Evolutionary conservation across 2,888 invertebrate species (phyloP).

Genomic region (Disparrhopalites patrizii): DNA sequence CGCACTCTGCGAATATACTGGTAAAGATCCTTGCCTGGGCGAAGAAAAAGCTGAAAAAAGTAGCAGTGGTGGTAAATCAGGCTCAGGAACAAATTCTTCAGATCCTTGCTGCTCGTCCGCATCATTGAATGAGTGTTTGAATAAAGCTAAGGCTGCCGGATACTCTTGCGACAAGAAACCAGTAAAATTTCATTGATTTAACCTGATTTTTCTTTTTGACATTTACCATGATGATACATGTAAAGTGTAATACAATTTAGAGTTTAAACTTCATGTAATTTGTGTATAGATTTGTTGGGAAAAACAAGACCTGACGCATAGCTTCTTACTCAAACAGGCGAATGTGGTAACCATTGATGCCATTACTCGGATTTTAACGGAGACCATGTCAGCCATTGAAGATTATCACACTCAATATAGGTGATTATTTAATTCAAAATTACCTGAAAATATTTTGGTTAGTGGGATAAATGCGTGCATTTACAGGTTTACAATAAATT

Average conservation of each 20-base stretch:
- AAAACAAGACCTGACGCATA: conserved; percentile 36
- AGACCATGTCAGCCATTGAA: conserved; percentile 38
- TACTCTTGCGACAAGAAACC: background rate
- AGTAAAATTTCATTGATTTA: background rate
- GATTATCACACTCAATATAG: conserved; percentile 41
- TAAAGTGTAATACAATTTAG: background rate
- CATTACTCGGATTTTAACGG: conserved; percentile 40
- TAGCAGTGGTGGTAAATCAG: background rate
- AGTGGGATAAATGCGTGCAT: too few species aligned
- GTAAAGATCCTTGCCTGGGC: background rate
- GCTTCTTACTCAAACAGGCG: conserved; percentile 39
- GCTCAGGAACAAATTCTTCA: too few species aligned
- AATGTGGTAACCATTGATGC: conserved; percentile 37
- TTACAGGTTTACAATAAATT: too few species aligned
- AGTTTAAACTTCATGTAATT: background rate
- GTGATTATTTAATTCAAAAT: conserved; percentile 27
- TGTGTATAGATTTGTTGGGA: conserved; percentile 22
- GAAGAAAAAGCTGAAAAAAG: background rate
- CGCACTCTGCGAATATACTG: conserved; percentile 1
- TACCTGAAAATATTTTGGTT: too few species aligned
- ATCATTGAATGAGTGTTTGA: too few species aligned
- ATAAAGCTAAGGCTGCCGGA: too few species aligned
- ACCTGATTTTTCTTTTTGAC: background rate
- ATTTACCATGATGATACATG: background rate
- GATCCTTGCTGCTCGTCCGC: too few species aligned